A percentile compares a stretch with the other conserved stretches of the same genome.
These are phyloP conservation scores for Myodes glareolus DNA, from an alignment of 2,113 vertebrate species.

Conservation along the genomic window DNA sequence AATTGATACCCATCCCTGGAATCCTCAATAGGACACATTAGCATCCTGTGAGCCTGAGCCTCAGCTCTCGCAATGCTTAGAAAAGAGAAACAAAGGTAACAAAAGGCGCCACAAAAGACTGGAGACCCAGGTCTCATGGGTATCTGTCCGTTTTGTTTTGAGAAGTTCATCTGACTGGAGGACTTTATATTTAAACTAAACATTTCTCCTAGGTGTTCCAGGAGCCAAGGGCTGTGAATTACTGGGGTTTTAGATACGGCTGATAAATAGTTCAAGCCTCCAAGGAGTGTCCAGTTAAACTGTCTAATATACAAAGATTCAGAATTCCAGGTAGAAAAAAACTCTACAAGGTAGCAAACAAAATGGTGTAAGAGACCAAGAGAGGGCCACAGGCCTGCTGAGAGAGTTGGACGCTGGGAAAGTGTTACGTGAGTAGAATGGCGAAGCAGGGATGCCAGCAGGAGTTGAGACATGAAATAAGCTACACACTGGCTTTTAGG, in stretches of 20 bases:
- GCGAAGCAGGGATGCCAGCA: no score
- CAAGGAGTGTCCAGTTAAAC: background rate
- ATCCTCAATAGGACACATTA: background rate
- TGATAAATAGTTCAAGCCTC: background rate
- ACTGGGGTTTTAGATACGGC: background rate
- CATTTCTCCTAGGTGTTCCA: background rate
- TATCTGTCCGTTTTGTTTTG: background rate
- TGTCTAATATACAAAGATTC: background rate
- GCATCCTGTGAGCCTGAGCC: background rate
- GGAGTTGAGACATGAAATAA: background rate
- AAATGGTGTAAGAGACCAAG: background rate
- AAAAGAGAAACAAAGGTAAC: background rate
- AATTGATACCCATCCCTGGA: background rate
- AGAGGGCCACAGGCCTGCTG: background rate
- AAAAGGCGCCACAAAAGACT: background rate
- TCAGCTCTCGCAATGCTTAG: background rate
- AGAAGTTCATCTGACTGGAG: background rate
- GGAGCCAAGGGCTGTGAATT: background rate
- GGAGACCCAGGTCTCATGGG: background rate
- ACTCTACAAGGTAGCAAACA: background rate
- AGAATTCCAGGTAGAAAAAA: background rate
- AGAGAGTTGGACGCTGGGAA: background rate
- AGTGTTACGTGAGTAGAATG: background rate
- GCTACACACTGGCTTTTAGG: background rate
- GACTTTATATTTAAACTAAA: background rate